Conservation (phyloP, 2,113 vertebrate genomes). For the Amblyopsis rosae region DNA sequence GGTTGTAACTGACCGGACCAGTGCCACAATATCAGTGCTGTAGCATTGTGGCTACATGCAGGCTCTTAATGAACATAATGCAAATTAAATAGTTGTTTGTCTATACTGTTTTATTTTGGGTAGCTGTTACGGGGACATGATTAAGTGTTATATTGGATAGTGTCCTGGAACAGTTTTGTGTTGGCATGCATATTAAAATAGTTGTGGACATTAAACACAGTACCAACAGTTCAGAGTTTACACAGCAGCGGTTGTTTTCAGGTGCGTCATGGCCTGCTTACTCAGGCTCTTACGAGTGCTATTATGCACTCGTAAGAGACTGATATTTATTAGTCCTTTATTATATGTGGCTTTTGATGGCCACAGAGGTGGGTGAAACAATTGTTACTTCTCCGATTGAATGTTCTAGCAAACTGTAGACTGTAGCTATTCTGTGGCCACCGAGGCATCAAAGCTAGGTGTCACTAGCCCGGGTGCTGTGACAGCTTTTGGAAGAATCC, state of each 20-base stretch:
- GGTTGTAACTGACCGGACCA: constrained; percentile 50
- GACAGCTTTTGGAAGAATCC: constrained; percentile 18
- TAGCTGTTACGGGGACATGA: background rate
- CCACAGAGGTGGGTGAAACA: constrained; percentile 15
- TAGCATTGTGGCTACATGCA: constrained; percentile 10
- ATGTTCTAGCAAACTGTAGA: constrained; percentile 60
- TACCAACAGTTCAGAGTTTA: constrained; percentile 2
- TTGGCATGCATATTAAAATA: background rate
- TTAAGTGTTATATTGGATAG: constrained; percentile 11
- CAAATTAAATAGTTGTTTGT: constrained; percentile 16
- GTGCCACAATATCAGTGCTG: constrained; percentile 48
- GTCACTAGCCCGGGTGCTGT: constrained; percentile 32
- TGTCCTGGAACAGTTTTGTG: constrained; percentile 24
- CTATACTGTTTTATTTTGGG: constrained; percentile 15
- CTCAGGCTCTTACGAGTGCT: too few species aligned
- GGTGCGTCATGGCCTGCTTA: constrained; percentile 38
- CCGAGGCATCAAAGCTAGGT: constrained; percentile 38
- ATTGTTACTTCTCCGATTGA: constrained; percentile 52
- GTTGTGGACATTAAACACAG: background rate
- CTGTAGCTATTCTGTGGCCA: constrained; percentile 48
- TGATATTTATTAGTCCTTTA: constrained; percentile 14
- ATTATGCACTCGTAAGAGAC: constrained; percentile 3
- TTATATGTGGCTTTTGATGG: constrained; percentile 28
- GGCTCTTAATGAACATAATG: background rate
- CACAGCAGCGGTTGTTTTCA: constrained; percentile 13